phyloP scores from a whole-genome alignment of 2,888 invertebrate genomes.

The Drosophila mettleri region DNA sequence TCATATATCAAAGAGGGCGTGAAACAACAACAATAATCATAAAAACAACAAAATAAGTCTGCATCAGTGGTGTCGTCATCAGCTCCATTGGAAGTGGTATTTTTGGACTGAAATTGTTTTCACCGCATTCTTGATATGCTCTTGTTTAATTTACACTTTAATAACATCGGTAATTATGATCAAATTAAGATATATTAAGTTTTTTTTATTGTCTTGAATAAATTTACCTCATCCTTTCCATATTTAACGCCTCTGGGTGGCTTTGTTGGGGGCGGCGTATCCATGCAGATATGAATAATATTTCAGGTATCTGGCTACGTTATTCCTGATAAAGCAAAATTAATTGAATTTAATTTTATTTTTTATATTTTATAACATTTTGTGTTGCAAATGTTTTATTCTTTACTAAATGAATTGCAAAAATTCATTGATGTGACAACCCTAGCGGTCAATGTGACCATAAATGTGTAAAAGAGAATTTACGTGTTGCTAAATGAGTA shows the following conservation, averaged over 20 bases:
- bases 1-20: slow-evolving; percentile 64
- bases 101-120: neutral
- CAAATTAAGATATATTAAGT: slow-evolving; percentile 1
- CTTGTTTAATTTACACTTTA: neutral
- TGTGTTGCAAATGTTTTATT: slow-evolving; percentile 37
- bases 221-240: slow-evolving; percentile 91
- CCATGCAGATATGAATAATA: slow-evolving; percentile 85
- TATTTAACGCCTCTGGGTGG: slow-evolving; percentile 94
- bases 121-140: no score
- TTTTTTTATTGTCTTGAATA: slow-evolving; percentile 12
- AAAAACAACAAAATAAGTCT: slow-evolving; percentile 31
- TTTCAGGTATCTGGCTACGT: slow-evolving; percentile 47
- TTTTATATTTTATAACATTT: slow-evolving; percentile 46
- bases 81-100: neutral
- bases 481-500: neutral
- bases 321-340: slow-evolving; percentile 30
- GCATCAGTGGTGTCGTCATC: slow-evolving; percentile 66
- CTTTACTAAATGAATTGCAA: slow-evolving; percentile 39
- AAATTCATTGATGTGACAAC: slow-evolving; percentile 26
- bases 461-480: neutral
- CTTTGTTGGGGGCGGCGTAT: slow-evolving; percentile 90
- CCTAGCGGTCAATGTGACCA: slow-evolving; percentile 36
- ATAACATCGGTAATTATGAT: neutral
- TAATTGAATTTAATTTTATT: slow-evolving; percentile 14
- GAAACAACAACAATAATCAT: slow-evolving; percentile 39